Conservation (phyloP, 2,888 invertebrate species). For the Magallana nippona region DNA sequence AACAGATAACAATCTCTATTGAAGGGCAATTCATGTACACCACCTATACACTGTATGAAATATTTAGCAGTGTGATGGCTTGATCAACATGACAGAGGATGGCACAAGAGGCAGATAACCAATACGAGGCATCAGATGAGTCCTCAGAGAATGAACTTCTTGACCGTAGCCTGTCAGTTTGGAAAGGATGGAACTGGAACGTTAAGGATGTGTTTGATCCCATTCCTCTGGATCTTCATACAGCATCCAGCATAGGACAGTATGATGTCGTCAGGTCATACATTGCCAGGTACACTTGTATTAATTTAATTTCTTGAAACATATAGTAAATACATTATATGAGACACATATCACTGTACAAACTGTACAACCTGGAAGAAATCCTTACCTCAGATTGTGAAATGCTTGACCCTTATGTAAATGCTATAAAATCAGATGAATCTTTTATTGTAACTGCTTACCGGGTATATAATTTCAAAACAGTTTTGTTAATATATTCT, state of each 20-base stretch:
- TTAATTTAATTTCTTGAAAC: background rate
- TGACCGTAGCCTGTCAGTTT: slow-evolving; percentile 77
- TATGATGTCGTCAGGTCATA: slow-evolving; percentile 75
- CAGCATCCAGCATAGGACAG: slow-evolving; percentile 78
- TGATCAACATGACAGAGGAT: slow-evolving; percentile 36
- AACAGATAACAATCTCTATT: background rate
- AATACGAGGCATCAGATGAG: slow-evolving; percentile 74
- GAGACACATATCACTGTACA: background rate
- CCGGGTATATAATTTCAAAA: no score
- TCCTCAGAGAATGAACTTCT: slow-evolving; percentile 78
- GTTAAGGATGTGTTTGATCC: slow-evolving; percentile 75
- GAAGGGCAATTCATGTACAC: background rate
- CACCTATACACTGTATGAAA: background rate
- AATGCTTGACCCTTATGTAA: no score
- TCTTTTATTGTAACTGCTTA: no score
- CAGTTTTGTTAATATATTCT: no score
- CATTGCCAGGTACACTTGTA: slow-evolving; percentile 70
- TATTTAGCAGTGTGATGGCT: slow-evolving; percentile 1
- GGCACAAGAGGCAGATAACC: slow-evolving; percentile 47
- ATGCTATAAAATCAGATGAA: no score
- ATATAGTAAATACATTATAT: background rate
- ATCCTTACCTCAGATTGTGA: no score
- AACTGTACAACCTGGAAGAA: background rate
- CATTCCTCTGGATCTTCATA: slow-evolving; percentile 77
- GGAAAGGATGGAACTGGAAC: slow-evolving; percentile 72